Evolutionary conservation across 2,888 invertebrate species (phyloP).

Genomic region (Cinara cedri): DNA sequence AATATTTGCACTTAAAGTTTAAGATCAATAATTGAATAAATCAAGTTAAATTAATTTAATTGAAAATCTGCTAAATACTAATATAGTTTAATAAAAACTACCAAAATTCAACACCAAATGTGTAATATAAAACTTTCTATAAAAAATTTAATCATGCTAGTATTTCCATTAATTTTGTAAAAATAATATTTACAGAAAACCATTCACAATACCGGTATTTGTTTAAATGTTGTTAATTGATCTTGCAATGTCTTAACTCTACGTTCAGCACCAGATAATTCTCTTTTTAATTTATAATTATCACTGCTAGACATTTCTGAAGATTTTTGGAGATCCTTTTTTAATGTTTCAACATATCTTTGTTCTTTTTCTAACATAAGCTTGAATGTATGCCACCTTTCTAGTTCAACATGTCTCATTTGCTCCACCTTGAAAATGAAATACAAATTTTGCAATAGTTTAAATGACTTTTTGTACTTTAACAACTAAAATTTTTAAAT

Average conservation of each 20-base stretch:
- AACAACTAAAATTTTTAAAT: neutral
- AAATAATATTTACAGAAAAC: neutral
- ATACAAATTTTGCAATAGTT: conserved; percentile 27
- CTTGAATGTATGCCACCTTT: conserved; percentile 82
- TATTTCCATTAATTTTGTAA: neutral
- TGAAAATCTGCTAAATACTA: conserved; percentile 3
- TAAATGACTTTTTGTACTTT: neutral
- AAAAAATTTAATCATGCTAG: conserved; percentile 15
- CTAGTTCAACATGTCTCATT: conserved; percentile 80
- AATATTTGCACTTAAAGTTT: neutral
- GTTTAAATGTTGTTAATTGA: conserved; percentile 63
- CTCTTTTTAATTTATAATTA: conserved; percentile 63
- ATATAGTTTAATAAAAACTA: neutral
- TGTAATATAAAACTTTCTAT: neutral
- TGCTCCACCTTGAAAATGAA: conserved; percentile 75
- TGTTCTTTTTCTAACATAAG: conserved; percentile 90
- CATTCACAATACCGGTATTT: conserved; percentile 46
- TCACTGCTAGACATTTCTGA: conserved; percentile 59
- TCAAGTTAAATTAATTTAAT: neutral
- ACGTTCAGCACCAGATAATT: conserved; percentile 69
- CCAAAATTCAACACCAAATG: conserved; percentile 13
- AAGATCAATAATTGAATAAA: neutral
- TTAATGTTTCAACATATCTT: conserved; percentile 78
- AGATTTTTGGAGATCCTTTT: conserved; percentile 69
- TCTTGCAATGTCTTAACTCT: conserved; percentile 70